Evolutionary conservation across 2,113 vertebrate species (phyloP), one percentile per base, ranked within the genome.

Genomic region (Anarrhichthys ocellatus): DNA sequence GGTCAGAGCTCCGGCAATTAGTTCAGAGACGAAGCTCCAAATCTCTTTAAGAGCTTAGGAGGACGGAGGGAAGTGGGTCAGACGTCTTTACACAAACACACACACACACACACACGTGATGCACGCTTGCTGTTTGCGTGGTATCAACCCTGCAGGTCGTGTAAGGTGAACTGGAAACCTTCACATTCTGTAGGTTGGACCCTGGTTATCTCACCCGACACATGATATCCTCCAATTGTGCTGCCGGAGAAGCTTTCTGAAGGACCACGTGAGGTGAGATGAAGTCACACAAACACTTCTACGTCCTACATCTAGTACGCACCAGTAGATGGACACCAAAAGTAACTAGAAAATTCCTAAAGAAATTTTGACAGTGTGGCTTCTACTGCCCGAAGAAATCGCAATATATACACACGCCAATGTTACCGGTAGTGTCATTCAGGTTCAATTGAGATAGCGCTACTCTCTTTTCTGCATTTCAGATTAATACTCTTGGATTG

Each of bases 1-100:
- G 27, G 44, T 85, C 11, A 83, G 70, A 82, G 84, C 69, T 70
- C 1, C 71, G 7, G 22, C 50, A 90, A 93, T 87, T 20, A 86
- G 78, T 84, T 84, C 67, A 84, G 83, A 87, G 82, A 80, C 11
- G 29, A 90, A 89, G 81, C 83, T 87, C 42, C 77, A 93, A 94
- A 94, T 93, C 91, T 88, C 78, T 87, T 91, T 91, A 93, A 87
- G 88, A 87, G 88, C 90, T 94, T 87, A 92, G 78, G 62, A 91
- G 76, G 75, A 83, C 10, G 2, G 40, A 76, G 91, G 77, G 73
- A 89, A 87, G 72, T 90, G 73, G 89, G 85, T 91, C 91, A 92
- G 70, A 87, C 77, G 59, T 80, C 86, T 83, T 82, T 68, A 78
- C 74, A 76, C 68, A 63, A 82, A 29, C 73, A 77, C 82, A 89